Base-by-base conservation (phyloP, 2,797 vertebrate genomes). In the Schizopygopsis pylzovi region DNA sequence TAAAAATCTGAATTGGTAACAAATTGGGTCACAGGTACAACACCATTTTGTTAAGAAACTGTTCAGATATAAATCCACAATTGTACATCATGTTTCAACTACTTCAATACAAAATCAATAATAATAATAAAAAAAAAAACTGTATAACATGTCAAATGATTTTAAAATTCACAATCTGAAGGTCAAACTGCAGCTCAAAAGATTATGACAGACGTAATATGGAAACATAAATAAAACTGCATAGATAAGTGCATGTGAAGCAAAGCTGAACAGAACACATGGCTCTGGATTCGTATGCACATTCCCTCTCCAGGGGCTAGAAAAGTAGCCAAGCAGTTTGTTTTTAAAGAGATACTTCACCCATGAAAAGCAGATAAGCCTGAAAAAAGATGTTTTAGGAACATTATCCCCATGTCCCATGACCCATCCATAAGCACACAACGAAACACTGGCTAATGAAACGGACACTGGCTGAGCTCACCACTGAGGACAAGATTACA, bases 311-410 rank as follows among this genome's bases (percentile, higher is more conserved):
- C 72, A 77, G 45, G 72, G 37, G 61, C 63, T 61, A 82, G 45
- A 72, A 88, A 85, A 76, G 73, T 77, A 84, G 75, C 71, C 59
- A 78, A 68, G 75, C 37, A 85, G 83, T 89, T 85, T 89, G 87
- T 90, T 91, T 88, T 91, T 78, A 91, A 85, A 88, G 83, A 82
- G 54, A 73, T 83, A 84, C 80, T 75, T 88, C 79, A 89, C 81
- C 89, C 86, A 89, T 90, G 87, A 87, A 79, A 37, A 84, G 76
- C 82, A 88, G 89, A 88, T 90, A 87, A 87, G 81, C 73, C 80
- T 81, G 70, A 84, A 87, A 88, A 91, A 85, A 86, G 73, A 83
- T 52, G 41, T 84, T 84, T 88, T 89, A 76, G 75, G 73, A 89
- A 87, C 37, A 47, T 65, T 43, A 72, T 82, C 82, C 45, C 81